A percentile compares a stretch with the other conserved stretches of the same genome.
Conservation (phyloP, 2,888 invertebrate genomes). For the Agrochola litura region DNA sequence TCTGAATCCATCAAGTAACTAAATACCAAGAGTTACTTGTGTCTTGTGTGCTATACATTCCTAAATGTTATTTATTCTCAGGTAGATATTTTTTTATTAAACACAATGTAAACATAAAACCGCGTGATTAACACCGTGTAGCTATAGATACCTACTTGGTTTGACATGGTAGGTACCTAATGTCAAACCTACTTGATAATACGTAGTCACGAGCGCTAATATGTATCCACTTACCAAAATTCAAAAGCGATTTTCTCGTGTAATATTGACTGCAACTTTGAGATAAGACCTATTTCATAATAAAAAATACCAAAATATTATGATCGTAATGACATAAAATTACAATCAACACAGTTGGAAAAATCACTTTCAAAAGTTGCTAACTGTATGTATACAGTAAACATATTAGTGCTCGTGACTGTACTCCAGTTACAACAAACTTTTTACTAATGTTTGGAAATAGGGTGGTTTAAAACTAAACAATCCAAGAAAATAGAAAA, state of each 20-base stretch:
- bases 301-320: too few species aligned
- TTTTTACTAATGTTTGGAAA: background rate
- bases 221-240: too few species aligned
- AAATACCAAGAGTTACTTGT: too few species aligned
- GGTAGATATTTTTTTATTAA: background rate
- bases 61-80: background rate
- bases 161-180: background rate
- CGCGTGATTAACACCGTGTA: background rate
- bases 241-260: too few species aligned
- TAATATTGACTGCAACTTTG: too few species aligned
- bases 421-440: background rate
- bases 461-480: background rate
- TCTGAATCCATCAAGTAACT: background rate
- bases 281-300: too few species aligned
- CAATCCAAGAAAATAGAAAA: background rate
- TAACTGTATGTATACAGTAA: too few species aligned
- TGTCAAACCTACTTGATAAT: background rate
- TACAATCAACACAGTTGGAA: too few species aligned
- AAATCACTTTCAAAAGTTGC: too few species aligned
- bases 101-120: background rate
- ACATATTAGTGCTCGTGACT: too few species aligned
- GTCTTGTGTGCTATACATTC: background rate
- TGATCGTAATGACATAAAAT: too few species aligned
- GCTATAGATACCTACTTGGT: background rate
- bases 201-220: background rate